phyloP scores from a whole-genome alignment of 2,888 invertebrate genomes.

The Pycnomerus fuliginosus region DNA sequence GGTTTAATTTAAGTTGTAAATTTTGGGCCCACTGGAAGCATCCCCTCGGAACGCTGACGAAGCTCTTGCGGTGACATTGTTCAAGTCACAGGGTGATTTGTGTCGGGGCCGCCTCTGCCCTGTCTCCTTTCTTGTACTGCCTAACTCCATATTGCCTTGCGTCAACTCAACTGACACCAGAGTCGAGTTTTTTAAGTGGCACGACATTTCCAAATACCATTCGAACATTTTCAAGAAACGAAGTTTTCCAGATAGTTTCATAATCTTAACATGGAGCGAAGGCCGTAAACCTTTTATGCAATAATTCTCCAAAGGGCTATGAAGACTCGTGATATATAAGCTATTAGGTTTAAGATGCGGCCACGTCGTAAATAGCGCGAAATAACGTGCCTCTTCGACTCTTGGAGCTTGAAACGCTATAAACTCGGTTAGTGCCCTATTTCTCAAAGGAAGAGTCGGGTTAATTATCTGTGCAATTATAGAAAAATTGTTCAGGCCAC shows the following conservation, averaged over 20 bases:
- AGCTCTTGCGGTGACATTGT: constrained; percentile 48
- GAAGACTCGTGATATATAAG: constrained; percentile 37
- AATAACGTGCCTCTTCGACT: constrained; percentile 32
- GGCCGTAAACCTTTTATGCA: constrained; percentile 29
- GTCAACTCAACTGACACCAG: constrained; percentile 35
- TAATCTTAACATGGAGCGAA: constrained; percentile 8
- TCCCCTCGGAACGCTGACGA: constrained; percentile 23
- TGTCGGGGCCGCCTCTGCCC: constrained; percentile 45
- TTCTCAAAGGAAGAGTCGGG: constrained; percentile 10
- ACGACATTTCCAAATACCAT: constrained; percentile 7
- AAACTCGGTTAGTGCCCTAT: constrained; percentile 22
- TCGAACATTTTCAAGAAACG: constrained; percentile 7
- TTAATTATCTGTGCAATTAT: constrained; percentile 19
- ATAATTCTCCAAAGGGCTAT: constrained; percentile 35
- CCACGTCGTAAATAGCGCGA: constrained; percentile 36
- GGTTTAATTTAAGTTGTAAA: neutral
- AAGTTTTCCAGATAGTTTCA: constrained; percentile 8
- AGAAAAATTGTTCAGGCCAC: too few species aligned
- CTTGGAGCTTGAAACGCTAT: constrained; percentile 22
- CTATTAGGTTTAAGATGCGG: constrained; percentile 37
- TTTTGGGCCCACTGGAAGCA: constrained; percentile 18
- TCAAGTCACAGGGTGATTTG: constrained; percentile 47
- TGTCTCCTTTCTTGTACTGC: constrained; percentile 39
- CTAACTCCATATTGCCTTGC: constrained; percentile 44
- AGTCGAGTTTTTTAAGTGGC: constrained; percentile 9